A percentile compares a stretch with the other conserved stretches of the same genome.
phyloP scores from a whole-genome alignment of 1,140 invertebrate genomes.

The Aphis craccivora region DNA sequence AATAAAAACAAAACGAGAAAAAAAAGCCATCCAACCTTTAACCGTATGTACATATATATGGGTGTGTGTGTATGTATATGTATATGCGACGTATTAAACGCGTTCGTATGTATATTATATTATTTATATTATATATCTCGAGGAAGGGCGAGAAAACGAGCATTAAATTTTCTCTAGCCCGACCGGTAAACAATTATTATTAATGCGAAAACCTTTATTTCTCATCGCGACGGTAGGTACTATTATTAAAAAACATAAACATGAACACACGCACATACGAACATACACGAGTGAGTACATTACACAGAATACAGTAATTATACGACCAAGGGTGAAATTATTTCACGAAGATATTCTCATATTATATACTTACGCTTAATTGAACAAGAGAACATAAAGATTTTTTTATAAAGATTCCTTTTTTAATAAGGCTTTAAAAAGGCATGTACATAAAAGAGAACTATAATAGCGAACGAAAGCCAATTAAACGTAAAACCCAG shows the following conservation, averaged over 20 bases:
- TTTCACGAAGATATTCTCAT: neutral
- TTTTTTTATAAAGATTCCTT: neutral
- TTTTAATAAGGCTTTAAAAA: neutral
- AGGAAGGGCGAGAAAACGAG: neutral
- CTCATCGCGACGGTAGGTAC: neutral
- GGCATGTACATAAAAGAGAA: neutral
- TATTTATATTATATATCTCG: neutral
- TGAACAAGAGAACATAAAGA: neutral
- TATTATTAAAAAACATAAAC: conserved; percentile 22
- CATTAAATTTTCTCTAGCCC: conserved; percentile 15
- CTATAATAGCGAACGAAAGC: too few species aligned
- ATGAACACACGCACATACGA: neutral
- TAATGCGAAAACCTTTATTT: conserved; percentile 16
- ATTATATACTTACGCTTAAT: neutral
- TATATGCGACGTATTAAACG: neutral
- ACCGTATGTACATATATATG: neutral
- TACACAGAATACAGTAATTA: neutral
- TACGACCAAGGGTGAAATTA: neutral
- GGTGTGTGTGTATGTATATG: neutral
- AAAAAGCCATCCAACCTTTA: neutral
- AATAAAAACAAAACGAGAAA: neutral
- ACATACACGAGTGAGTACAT: neutral
- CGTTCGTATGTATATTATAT: conserved; percentile 8
- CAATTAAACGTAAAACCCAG: conserved; percentile 3
- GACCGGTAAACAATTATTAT: conserved; percentile 39